Conservation (phyloP, 2,888 invertebrate species). For the Coelinius sp. region DNA sequence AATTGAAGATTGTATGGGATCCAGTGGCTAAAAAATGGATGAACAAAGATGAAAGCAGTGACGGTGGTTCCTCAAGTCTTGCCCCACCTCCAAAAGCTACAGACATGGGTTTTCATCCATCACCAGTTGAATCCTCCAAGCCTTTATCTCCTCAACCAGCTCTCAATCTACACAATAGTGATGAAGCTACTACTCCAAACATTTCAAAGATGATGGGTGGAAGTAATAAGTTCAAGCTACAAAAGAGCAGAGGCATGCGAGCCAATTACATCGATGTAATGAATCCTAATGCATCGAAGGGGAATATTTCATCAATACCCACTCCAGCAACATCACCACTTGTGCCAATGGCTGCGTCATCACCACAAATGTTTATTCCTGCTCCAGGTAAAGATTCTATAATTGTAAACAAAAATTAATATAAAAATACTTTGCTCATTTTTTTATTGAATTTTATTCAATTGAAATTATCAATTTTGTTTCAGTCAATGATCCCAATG, state of each 20-base stretch:
- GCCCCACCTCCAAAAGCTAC: conserved; percentile 82
- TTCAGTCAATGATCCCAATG: conserved; percentile 72
- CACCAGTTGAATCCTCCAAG: conserved; percentile 61
- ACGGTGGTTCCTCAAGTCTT: conserved; percentile 72
- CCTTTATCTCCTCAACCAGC: conserved; percentile 53
- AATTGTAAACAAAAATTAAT: neutral
- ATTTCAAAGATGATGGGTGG: conserved; percentile 60
- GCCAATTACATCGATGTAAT: conserved; percentile 88
- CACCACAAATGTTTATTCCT: conserved; percentile 74
- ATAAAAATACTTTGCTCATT: neutral
- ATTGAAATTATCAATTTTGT: conserved; percentile 40
- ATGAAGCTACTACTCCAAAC: conserved; percentile 47
- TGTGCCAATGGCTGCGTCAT: conserved; percentile 69
- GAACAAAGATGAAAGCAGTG: conserved; percentile 83
- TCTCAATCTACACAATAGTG: conserved; percentile 21
- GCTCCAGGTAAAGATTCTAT: conserved; percentile 68
- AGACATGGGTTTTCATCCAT: conserved; percentile 69
- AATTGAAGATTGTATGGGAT: conserved; percentile 91
- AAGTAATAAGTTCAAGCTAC: conserved; percentile 86
- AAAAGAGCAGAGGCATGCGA: conserved; percentile 81
- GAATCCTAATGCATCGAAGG: conserved; percentile 78
- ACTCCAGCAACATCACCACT: conserved; percentile 70
- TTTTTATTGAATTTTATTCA: conserved; percentile 11
- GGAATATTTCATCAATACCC: conserved; percentile 61
- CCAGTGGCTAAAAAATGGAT: conserved; percentile 88